Conservation (phyloP, 2,797 vertebrate genomes). For the Anas georgica region DNA sequence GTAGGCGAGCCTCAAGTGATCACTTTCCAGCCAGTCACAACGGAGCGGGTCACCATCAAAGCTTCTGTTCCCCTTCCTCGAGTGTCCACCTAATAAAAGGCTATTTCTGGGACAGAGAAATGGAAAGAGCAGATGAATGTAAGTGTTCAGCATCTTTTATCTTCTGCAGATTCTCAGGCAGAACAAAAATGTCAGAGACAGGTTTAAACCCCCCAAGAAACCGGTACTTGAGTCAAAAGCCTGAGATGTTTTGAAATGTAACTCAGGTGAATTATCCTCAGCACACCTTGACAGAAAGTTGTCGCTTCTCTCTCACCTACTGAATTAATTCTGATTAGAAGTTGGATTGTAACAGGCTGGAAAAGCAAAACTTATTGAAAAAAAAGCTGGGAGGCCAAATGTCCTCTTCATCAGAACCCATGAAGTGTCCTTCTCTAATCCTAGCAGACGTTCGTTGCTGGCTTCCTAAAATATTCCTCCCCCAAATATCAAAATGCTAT, state of each 20-base stretch:
- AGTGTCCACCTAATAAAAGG: neutral
- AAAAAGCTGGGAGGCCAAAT: rapidly evolving
- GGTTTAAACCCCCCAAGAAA: neutral
- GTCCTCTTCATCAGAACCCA: neutral
- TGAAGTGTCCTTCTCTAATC: neutral
- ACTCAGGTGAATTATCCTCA: neutral
- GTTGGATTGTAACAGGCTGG: neutral
- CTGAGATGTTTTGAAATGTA: neutral
- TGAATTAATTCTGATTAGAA: neutral
- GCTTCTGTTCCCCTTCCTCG: neutral
- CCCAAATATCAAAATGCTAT: neutral
- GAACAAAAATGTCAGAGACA: neutral
- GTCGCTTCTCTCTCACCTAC: neutral
- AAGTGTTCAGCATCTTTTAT: neutral
- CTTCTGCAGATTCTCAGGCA: neutral
- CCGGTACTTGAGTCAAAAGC: neutral
- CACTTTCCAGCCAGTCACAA: neutral
- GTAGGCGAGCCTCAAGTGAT: neutral
- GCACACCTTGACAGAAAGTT: neutral
- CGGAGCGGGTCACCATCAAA: neutral
- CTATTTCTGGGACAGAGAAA: neutral
- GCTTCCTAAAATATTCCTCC: neutral
- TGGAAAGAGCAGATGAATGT: neutral
- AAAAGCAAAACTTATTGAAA: neutral
- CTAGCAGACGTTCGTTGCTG: neutral